phyloP scores from a whole-genome alignment of 2,888 invertebrate species.

The Mantis religiosa region DNA sequence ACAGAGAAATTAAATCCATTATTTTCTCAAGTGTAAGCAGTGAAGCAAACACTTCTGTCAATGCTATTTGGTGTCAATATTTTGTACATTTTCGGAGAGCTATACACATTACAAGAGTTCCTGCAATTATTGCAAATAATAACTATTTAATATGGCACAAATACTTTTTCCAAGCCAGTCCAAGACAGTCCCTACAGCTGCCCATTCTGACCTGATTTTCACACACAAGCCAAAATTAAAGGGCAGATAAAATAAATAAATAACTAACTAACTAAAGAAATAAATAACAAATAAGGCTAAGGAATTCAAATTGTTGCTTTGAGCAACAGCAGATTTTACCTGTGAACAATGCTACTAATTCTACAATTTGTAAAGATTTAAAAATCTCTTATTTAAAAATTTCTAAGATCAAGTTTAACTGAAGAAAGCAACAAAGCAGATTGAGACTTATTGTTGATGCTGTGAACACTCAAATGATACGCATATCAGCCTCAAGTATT shows the following conservation, averaged over 20 bases:
- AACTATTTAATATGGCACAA: not conserved
- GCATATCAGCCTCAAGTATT: not conserved
- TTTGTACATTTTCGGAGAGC: conserved; percentile 10
- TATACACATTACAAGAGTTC: not conserved
- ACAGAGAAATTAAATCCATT: not conserved
- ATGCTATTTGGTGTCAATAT: conserved; percentile 14
- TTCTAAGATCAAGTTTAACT: not conserved
- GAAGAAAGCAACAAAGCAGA: not conserved
- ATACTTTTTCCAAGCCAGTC: not conserved
- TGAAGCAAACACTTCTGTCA: conserved; percentile 9
- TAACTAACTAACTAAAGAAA: not conserved
- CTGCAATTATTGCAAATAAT: not conserved
- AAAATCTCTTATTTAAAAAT: not conserved
- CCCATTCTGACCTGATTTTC: not conserved
- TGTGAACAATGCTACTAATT: not conserved
- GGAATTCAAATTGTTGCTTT: not conserved
- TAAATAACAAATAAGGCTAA: not conserved
- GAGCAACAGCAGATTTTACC: not conserved
- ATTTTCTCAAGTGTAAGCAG: not conserved
- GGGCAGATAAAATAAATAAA: not conserved
- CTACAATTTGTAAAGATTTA: not conserved
- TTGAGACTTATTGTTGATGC: not conserved
- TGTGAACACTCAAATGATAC: not conserved
- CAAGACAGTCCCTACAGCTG: not conserved
- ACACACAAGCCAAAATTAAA: not conserved